Percentiles rank a stretch among this genome's conserved stretches.
Conservation (phyloP, 2,797 vertebrate genomes). For the Leontocebus nigricollis region DNA sequence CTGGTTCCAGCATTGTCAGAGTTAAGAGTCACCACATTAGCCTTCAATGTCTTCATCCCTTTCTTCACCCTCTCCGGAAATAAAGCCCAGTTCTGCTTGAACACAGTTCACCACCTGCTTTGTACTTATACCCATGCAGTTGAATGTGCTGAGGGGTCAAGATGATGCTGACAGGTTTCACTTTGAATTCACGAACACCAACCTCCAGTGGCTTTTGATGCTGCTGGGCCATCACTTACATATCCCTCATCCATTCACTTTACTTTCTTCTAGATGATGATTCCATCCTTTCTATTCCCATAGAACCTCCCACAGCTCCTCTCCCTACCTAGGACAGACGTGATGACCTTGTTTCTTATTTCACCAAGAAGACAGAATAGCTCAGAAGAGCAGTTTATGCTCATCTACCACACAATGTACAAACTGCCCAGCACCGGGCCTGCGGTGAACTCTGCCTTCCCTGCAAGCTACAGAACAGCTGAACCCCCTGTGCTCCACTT, state of each 20-base stretch:
- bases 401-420: neutral
- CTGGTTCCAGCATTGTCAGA: neutral
- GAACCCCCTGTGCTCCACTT: neutral
- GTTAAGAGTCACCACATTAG: neutral
- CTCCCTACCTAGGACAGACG: neutral
- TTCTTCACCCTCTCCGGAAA: neutral
- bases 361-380: neutral
- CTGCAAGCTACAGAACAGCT: neutral
- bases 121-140: fast-evolving
- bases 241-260: too few relatives aligned
- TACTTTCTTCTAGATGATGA: neutral
- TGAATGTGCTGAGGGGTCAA: neutral
- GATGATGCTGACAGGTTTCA: too few relatives aligned
- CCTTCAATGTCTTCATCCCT: neutral
- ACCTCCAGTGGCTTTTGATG: neutral
- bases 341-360: neutral
- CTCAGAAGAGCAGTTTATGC: neutral
- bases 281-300: neutral
- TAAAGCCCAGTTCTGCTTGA: neutral
- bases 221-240: too few relatives aligned
- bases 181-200: neutral
- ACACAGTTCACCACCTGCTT: neutral
- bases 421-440: fast-evolving
- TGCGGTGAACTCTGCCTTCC: neutral
- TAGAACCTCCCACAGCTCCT: too few relatives aligned